phyloP scores from a whole-genome alignment of 2,797 vertebrate species.

The Rhinichthys osculus region DNA sequence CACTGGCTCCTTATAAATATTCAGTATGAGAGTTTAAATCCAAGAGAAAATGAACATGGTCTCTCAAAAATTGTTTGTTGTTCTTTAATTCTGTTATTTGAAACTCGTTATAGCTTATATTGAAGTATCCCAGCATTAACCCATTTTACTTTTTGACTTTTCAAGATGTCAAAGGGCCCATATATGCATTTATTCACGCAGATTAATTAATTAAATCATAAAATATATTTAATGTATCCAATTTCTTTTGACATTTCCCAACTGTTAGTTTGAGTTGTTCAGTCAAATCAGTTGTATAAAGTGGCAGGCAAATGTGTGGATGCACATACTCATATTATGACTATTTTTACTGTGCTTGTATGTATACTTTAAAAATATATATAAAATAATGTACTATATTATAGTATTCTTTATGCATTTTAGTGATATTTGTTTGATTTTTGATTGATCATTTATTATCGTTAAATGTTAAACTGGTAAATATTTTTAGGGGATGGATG shows the following conservation, averaged over 20 bases:
- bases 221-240: slow-evolving; percentile 1
- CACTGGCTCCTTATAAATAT: neutral
- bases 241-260: slow-evolving; percentile 6
- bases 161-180: neutral
- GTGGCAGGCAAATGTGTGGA: neutral
- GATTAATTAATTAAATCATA: slow-evolving; percentile 5
- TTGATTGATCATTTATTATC: neutral
- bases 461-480: neutral
- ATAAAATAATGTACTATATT: neutral
- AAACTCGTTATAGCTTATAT: neutral
- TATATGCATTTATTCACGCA: neutral
- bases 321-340: too few relatives aligned
- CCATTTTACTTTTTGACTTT: neutral
- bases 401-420: neutral
- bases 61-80: too few relatives aligned
- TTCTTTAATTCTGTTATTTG: neutral
- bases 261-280: neutral
- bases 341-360: neutral
- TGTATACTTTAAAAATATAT: too few relatives aligned
- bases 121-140: neutral
- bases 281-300: neutral
- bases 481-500: neutral
- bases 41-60: neutral
- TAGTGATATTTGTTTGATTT: neutral
- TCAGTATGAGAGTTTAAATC: neutral